Evolutionary conservation across 1,140 invertebrate species (phyloP), one percentile per base, ranked within the genome.

Genomic region (Cydia pomonella): DNA sequence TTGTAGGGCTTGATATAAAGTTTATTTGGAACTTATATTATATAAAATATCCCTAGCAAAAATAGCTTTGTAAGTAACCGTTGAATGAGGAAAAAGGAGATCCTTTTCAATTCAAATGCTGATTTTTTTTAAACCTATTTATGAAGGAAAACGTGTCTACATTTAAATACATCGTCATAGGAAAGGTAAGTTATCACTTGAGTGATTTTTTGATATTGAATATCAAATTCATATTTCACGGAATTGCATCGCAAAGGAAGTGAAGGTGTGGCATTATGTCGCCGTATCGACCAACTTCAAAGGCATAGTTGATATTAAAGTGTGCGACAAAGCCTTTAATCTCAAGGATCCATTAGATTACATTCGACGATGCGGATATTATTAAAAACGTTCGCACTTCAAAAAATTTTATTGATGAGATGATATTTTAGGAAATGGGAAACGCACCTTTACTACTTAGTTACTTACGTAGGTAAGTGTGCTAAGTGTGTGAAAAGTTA

Each of bases 271-370:
- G 21, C n/a, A 59, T 59, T 59, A 59, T 23, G 18, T 21, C 18
- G 53, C 7, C 9, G 53, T 12, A 59, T 21, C n/a, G 50, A 53
- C 16, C 16, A 59, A 23, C 53, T 59, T 59, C 53, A 59, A 23
- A 23, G 53, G 53, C 18, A 59, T 21, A 23, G 53, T 59, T 23
- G 53, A n/a, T 23, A 59, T 59, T 59, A 23, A 59, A 59, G 21
- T 59, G 9, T 21, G 21, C 53, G 53, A 59, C 53, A 59, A 53
- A 53, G 53, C 23, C 53, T 59, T 59, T 59, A 21, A 59, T 59
- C 16, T 59, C 53, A 59, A 23, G n/a, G 4, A 50, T n/a, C 4
- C 47, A n/a, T n/a, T 50, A 50, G n/a, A 50, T 50, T 50, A 50
- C 18, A 59, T 59, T 6, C 53, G 6, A 53, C 50, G 50, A 59